A percentile compares a stretch with the other conserved stretches of the same genome.
phyloP scores from a whole-genome alignment of 2,797 vertebrate species.

The Podarcis siculus region DNA sequence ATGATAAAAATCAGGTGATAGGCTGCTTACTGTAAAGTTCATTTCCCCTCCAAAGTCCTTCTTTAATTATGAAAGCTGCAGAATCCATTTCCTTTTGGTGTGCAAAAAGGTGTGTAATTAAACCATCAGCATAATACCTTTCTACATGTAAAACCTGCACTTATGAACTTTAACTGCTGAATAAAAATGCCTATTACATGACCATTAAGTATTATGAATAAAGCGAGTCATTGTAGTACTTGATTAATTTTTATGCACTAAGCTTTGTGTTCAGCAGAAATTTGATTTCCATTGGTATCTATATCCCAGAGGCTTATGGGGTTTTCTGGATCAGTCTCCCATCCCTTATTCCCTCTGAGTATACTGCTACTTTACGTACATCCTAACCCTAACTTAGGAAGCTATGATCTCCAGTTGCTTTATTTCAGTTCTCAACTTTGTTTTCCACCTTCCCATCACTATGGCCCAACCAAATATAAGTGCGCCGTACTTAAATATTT shows the following conservation, averaged over 20 bases:
- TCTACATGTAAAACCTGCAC: slow-evolving; percentile 83
- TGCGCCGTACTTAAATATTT: not conserved
- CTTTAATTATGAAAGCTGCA: slow-evolving; percentile 82
- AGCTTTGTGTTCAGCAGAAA: slow-evolving; percentile 72
- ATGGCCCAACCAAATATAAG: not conserved
- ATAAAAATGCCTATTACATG: slow-evolving; percentile 89
- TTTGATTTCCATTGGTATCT: slow-evolving; percentile 64
- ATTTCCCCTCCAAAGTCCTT: slow-evolving; percentile 75
- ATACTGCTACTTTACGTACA: not conserved
- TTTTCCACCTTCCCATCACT: not conserved
- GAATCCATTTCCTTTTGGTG: slow-evolving; percentile 83
- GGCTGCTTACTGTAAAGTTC: slow-evolving; percentile 73
- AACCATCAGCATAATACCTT: slow-evolving; percentile 84
- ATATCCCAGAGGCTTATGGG: not conserved
- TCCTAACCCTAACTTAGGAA: not conserved
- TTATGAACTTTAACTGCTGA: slow-evolving; percentile 87
- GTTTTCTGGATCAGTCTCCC: slow-evolving; percentile 1
- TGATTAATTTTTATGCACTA: slow-evolving; percentile 87
- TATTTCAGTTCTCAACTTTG: not conserved
- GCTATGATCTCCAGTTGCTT: not conserved
- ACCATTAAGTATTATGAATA: slow-evolving; percentile 88
- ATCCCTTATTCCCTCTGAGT: not conserved
- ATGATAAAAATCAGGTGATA: slow-evolving; percentile 69
- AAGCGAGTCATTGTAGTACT: slow-evolving; percentile 83
- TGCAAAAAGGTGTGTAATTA: slow-evolving; percentile 89